phyloP scores from a whole-genome alignment of 2,113 vertebrate genomes.

The Ameiurus melas region DNA sequence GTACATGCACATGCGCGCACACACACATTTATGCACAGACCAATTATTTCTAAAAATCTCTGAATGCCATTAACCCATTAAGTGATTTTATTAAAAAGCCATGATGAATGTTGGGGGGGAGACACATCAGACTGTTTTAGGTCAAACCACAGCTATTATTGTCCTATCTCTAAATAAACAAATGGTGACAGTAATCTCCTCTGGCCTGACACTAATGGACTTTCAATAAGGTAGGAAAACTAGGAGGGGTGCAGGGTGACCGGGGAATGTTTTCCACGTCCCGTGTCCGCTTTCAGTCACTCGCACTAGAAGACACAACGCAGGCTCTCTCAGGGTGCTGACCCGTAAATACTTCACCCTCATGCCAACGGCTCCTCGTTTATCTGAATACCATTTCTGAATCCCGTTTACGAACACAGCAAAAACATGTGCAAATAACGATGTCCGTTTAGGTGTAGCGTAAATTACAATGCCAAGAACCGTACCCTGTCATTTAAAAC shows the following conservation, averaged over 20 bases:
- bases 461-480: not conserved
- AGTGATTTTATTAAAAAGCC: slow-evolving; percentile 65
- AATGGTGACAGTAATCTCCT: slow-evolving; percentile 63
- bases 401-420: not conserved
- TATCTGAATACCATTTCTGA: not conserved
- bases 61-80: slow-evolving; percentile 77
- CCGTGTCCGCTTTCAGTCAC: slow-evolving; percentile 27
- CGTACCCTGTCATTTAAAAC: not conserved
- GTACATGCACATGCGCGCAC: not conserved
- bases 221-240: slow-evolving; percentile 72
- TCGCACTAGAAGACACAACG: not conserved
- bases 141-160: slow-evolving; percentile 59
- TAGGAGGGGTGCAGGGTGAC: slow-evolving; percentile 48
- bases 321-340: slow-evolving; percentile 13
- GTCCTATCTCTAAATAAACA: slow-evolving; percentile 52
- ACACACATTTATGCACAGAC: slow-evolving; percentile 25
- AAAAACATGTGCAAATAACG: not conserved
- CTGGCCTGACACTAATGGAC: slow-evolving; percentile 72
- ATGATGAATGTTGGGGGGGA: slow-evolving; percentile 45
- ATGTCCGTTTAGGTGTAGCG: not conserved
- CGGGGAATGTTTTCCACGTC: slow-evolving; percentile 36
- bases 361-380: not conserved
- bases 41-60: slow-evolving; percentile 55
- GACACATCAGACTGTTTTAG: slow-evolving; percentile 56
- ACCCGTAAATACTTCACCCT: slow-evolving; percentile 27